Conservation (phyloP, 2,888 invertebrate species). For the Papilio protenor region DNA sequence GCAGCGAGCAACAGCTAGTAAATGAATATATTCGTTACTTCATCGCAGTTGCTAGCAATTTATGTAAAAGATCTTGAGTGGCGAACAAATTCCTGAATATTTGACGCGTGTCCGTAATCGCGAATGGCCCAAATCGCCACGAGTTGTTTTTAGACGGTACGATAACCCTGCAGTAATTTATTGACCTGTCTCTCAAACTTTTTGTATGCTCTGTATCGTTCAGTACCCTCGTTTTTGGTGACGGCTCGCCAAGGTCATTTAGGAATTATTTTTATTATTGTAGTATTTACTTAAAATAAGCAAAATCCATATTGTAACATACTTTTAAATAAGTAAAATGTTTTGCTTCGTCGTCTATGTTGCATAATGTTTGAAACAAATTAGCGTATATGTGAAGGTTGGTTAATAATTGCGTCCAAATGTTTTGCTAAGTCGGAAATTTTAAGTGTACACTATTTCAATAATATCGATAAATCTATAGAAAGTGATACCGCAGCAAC, state of each 20-base stretch:
- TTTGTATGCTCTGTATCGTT: not conserved
- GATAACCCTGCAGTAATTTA: constrained; percentile 43
- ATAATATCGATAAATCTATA: not conserved
- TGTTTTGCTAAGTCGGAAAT: not conserved
- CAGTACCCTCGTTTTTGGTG: not conserved
- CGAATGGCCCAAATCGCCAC: constrained; percentile 45
- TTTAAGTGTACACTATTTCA: not conserved
- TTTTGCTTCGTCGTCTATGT: not conserved
- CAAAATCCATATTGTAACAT: not conserved
- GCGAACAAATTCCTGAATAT: constrained; percentile 10
- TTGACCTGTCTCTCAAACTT: constrained; percentile 5
- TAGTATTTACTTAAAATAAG: not conserved
- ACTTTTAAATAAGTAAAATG: not conserved
- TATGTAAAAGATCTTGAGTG: not conserved
- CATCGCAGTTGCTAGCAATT: not conserved
- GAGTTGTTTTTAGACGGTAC: constrained; percentile 58
- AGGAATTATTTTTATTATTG: not conserved
- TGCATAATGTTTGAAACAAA: not conserved
- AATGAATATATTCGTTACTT: not conserved
- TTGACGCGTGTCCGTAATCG: constrained; percentile 33
- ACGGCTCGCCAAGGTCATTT: not conserved
- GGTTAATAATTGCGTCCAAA: too few species aligned
- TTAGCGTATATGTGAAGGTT: not conserved
- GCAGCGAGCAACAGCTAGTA: not conserved
- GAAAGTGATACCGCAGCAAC: not conserved